Conservation (phyloP, 2,113 vertebrate species). For the Plecturocebus donacophilus region DNA sequence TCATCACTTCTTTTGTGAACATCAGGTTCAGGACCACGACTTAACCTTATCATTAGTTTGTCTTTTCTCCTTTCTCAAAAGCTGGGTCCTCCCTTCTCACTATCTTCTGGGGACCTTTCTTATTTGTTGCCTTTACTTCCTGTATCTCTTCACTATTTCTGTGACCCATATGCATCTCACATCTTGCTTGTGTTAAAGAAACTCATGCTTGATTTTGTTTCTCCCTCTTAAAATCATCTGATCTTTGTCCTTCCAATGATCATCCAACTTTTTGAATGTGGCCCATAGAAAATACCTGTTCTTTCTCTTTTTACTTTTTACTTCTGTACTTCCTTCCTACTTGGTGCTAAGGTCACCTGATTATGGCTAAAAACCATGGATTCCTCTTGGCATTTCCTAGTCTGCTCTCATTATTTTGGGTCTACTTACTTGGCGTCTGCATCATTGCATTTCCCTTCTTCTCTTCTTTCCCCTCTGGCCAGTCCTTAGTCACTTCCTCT, state of each 20-base stretch:
- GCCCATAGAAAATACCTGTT: not conserved
- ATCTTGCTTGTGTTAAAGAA: not conserved
- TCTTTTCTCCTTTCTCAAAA: not conserved
- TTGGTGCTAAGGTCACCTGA: not conserved
- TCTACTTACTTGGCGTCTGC: not conserved
- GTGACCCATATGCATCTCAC: not conserved
- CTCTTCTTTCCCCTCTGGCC: not conserved
- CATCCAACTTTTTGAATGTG: not conserved
- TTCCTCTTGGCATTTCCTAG: not conserved
- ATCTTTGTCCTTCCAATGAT: not conserved
- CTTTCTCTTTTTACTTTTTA: not conserved
- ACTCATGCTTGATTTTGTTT: not conserved
- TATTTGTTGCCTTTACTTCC: not conserved
- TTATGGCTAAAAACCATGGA: not conserved
- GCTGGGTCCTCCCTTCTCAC: not conserved
- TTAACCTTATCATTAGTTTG: not conserved
- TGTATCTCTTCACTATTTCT: not conserved
- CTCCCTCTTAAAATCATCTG: not conserved
- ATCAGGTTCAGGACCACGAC: not conserved
- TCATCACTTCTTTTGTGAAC: not conserved
- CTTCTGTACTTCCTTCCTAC: not conserved
- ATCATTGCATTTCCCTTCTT: not conserved
- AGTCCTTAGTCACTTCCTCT: not conserved
- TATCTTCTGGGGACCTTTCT: not conserved
- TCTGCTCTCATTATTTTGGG: not conserved